Evolutionary conservation across 2,888 invertebrate species (phyloP).

Genomic region (Leucania comma): DNA sequence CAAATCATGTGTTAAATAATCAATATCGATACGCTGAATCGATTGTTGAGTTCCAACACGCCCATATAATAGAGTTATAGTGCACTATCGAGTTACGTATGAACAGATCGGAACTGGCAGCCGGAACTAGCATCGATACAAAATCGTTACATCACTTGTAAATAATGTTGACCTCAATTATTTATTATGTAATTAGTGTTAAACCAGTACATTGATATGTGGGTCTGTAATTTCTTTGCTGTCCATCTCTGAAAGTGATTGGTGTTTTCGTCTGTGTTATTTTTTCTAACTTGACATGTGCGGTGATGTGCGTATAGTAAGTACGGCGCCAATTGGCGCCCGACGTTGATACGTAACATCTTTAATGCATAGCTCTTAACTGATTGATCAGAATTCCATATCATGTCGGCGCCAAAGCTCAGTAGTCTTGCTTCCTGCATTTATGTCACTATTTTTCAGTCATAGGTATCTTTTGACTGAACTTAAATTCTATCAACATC

Average conservation of each 20-base stretch:
- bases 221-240: conserved; percentile 48
- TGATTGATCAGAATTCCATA: background rate
- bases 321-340: background rate
- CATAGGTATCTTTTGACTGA: background rate
- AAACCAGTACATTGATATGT: conserved; percentile 61
- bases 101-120: conserved; percentile 72
- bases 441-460: background rate
- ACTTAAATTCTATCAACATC: background rate
- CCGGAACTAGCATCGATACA: conserved; percentile 77
- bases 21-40: conserved; percentile 54
- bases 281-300: conserved; percentile 19
- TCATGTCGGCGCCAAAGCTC: background rate
- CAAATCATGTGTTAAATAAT: conserved; percentile 44
- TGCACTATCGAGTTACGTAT: conserved; percentile 66
- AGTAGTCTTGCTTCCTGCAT: background rate
- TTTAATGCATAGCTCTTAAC: background rate
- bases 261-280: conserved; percentile 32
- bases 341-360: conserved; percentile 16
- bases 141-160: conserved; percentile 73
- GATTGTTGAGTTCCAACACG: conserved; percentile 48
- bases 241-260: conserved; percentile 50
- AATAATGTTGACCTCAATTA: conserved; percentile 75
- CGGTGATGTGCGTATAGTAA: conserved; percentile 1
- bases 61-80: conserved; percentile 55
- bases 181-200: conserved; percentile 72